Base-by-base conservation (phyloP, 2,797 vertebrate species). In the Carduelis carduelis region DNA sequence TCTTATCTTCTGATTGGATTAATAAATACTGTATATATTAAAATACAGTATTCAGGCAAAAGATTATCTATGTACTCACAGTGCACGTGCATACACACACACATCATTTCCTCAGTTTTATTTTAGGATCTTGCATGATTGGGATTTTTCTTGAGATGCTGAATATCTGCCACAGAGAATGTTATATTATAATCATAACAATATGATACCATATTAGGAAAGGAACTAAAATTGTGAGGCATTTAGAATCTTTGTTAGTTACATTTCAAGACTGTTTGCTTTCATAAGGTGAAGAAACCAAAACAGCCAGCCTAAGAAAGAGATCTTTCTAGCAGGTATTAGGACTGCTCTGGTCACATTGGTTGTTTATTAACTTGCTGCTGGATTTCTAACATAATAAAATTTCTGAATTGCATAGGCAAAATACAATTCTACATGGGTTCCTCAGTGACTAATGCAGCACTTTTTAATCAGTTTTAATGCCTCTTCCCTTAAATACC, bases 21-120 rank as follows among this genome's bases (percentile, higher is more conserved):
- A 53, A 86, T 90, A 96, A 93, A 91, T 86, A 94, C 81, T 64
- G 22, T 30, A 60, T 61, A 66, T 72, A 88, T 93, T 90, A 52
- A 94, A 95, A 88, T 83, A 59, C 75, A 78, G 5, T 81, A 69
- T 87, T 66, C 44, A 89, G 55, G 76, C 70, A 66, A 76, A 82
- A 70, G 78, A 84, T 74, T 32, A 85, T 94, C 52, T 75, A 34
- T 78, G 34, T 63, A 63, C 26, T 77, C 37, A 59, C 2, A 11
- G 23, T 43, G 57, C 16, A 20, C 2, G 1, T 5, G 13, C 43
- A 59, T 14, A 44, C 46, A 74, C 16, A 69, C 16, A 69, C 21
- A 44, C 17, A 80, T 81, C 0, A 69, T 89, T 96, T 83, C 47
- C 70, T 92, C 70, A 35, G 37, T 81, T 96, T 94, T 94, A 87